These are phyloP conservation scores for Aurelia aurita complex sp. Pacific DNA, from an alignment of 30 jellyfish, hydroid and myxozoan species.

Conservation along the genomic window DNA sequence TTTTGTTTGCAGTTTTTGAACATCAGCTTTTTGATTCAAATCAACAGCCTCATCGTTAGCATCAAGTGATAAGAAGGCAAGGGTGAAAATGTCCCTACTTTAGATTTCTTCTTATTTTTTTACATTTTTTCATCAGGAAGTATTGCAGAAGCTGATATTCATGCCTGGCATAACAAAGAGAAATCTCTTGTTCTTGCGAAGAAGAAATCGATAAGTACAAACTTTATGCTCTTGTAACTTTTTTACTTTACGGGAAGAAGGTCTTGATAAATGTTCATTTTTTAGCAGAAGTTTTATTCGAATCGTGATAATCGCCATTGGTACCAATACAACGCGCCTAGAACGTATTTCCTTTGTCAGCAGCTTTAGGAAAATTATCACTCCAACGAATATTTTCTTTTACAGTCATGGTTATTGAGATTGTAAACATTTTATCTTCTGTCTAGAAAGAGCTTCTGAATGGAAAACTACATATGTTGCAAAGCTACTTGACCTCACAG, in stretches of 20 bases:
- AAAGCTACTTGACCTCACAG: conserved; percentile 2
- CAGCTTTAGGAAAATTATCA: no score
- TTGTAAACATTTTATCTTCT: neutral
- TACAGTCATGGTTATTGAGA: no score
- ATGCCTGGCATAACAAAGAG: conserved; percentile 14
- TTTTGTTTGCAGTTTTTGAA: no score
- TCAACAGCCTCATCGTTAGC: no score
- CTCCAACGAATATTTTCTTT: no score
- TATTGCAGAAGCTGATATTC: neutral
- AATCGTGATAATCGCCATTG: no score
- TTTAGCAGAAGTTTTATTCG: no score
- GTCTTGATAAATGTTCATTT: neutral
- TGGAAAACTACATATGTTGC: conserved; percentile 1
- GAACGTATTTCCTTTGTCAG: no score
- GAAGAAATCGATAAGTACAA: neutral
- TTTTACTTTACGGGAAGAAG: neutral
- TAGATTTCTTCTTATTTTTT: neutral
- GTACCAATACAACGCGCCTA: no score
- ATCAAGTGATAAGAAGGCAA: no score
- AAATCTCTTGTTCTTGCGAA: conserved; percentile 8
- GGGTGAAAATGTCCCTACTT: neutral
- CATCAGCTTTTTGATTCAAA: no score
- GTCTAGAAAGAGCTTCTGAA: neutral
- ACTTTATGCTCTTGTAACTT: neutral
- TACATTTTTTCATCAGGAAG: neutral